These are phyloP conservation scores for Uropetala carovei DNA, from an alignment of 2,888 invertebrate species.

Conservation along the genomic window DNA sequence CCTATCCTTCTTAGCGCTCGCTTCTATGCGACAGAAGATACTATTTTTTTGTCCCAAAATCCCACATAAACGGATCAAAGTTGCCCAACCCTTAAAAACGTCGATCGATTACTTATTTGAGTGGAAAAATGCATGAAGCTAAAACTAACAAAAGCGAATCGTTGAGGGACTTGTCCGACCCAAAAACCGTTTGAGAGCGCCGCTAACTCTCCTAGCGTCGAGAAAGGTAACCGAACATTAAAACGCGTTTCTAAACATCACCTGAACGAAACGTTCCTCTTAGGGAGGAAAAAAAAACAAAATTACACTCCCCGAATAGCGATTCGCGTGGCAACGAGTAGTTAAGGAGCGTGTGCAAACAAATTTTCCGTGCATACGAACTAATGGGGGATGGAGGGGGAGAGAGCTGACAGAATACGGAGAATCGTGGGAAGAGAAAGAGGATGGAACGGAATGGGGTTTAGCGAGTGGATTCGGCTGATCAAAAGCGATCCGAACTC, in stretches of 20 bases:
- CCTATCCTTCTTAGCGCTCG: too few relatives aligned
- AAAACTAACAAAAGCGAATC: too few relatives aligned
- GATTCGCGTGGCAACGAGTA: slow-evolving; percentile 5
- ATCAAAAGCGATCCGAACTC: neutral
- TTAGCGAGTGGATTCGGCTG: neutral
- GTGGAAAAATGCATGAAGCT: too few relatives aligned
- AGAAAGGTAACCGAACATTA: neutral
- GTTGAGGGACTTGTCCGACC: neutral
- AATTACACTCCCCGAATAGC: neutral
- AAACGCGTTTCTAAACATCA: neutral
- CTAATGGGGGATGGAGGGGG: neutral
- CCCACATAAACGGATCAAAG: too few relatives aligned
- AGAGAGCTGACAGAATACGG: neutral
- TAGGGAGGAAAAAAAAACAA: neutral
- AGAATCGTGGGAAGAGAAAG: neutral
- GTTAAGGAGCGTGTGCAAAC: neutral
- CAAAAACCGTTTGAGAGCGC: neutral
- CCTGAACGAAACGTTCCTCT: neutral
- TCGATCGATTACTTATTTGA: too few relatives aligned
- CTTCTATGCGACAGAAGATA: too few relatives aligned
- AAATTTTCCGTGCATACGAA: neutral
- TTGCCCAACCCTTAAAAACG: too few relatives aligned
- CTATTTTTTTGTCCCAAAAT: too few relatives aligned
- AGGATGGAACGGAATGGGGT: neutral
- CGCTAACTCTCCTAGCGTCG: neutral